Evolutionary conservation across 1,140 invertebrate genomes (phyloP).

Genomic region (Stegodyphus dumicola): DNA sequence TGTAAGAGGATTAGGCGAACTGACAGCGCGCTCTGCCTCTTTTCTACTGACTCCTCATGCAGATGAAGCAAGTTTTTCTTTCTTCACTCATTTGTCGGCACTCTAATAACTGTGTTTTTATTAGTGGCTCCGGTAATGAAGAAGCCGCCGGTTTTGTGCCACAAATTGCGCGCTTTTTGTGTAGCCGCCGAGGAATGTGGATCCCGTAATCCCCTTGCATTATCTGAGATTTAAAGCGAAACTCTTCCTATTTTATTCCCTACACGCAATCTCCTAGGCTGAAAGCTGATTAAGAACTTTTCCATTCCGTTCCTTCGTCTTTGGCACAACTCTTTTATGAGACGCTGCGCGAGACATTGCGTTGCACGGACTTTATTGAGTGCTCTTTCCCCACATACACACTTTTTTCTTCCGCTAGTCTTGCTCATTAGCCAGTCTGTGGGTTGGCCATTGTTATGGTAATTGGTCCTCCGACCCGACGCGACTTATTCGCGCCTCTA

Average conservation of each 20-base stretch:
- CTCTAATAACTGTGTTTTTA: slow-evolving; percentile 49
- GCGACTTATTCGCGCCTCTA: slow-evolving; percentile 40
- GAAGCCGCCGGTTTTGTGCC: slow-evolving; percentile 9
- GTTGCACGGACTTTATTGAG: slow-evolving; percentile 11
- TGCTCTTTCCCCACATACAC: slow-evolving; percentile 4
- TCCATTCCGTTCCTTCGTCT: not conserved
- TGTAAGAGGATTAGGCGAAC: slow-evolving; percentile 60
- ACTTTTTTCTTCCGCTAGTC: slow-evolving; percentile 11
- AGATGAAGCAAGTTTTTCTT: slow-evolving; percentile 28
- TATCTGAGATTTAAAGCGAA: slow-evolving; percentile 57
- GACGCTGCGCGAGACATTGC: no score
- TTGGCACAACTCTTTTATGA: no score
- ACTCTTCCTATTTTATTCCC: slow-evolving; percentile 32
- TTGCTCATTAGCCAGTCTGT: slow-evolving; percentile 34
- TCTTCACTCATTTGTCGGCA: slow-evolving; percentile 39
- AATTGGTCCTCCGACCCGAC: slow-evolving; percentile 34
- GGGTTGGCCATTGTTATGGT: slow-evolving; percentile 53
- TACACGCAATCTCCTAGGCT: not conserved
- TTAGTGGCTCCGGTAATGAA: slow-evolving; percentile 39
- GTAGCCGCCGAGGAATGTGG: slow-evolving; percentile 12
- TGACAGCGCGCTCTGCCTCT: slow-evolving; percentile 10
- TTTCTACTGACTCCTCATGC: slow-evolving; percentile 23
- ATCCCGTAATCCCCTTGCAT: slow-evolving; percentile 47
- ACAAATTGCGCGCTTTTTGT: slow-evolving; percentile 11
- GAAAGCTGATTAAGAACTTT: slow-evolving; percentile 53